Evolutionary conservation across 2,888 invertebrate species (phyloP).

Genomic region (Seira sanloemensis): DNA sequence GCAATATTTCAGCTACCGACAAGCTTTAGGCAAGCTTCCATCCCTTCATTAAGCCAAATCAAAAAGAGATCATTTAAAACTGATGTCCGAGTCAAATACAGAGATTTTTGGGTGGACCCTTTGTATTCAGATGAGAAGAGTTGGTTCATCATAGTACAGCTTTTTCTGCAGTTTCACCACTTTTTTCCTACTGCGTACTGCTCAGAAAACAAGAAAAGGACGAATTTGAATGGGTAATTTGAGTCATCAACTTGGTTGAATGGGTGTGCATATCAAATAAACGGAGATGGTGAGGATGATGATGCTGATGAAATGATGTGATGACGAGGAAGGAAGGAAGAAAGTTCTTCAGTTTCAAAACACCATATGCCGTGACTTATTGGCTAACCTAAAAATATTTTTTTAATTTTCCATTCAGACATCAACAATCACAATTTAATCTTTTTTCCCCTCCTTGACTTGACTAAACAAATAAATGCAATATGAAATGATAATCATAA

Average conservation of each 20-base stretch:
- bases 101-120: conserved; percentile 4
- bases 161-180: neutral
- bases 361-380: conserved; percentile 23
- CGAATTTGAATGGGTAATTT: neutral
- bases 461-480: conserved; percentile 19
- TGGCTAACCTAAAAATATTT: conserved; percentile 25
- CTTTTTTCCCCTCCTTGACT: conserved; percentile 17
- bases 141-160: neutral
- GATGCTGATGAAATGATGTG: neutral
- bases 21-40: conserved; percentile 1
- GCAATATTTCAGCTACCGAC: conserved; percentile 4
- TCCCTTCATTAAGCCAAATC: neutral
- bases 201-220: neutral
- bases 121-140: neutral
- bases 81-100: too few species aligned
- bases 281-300: neutral
- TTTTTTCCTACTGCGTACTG: neutral
- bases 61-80: neutral
- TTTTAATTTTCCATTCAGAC: conserved; percentile 34
- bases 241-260: neutral
- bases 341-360: conserved; percentile 27
- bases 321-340: conserved; percentile 30
- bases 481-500: conserved; percentile 20
- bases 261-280: conserved; percentile 4
- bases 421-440: too few species aligned